These are phyloP conservation scores for Amazona vittata DNA, from an alignment of 2,113 vertebrate genomes.

Conservation along the genomic window DNA sequence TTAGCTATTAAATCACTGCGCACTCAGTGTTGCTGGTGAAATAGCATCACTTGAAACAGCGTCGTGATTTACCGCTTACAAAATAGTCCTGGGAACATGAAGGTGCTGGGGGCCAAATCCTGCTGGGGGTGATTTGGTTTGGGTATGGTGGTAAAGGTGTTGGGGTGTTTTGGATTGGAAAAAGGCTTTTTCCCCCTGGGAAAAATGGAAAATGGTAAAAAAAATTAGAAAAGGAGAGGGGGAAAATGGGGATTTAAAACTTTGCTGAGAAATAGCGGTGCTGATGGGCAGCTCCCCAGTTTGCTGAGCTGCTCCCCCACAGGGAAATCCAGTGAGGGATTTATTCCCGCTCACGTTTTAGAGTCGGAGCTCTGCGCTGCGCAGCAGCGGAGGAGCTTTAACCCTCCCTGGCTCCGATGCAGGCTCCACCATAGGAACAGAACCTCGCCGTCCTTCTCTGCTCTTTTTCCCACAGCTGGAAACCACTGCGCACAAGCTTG, in stretches of 20 bases:
- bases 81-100: not conserved
- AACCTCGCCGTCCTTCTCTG: not conserved
- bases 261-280: not conserved
- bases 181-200: not conserved
- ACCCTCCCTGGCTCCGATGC: not conserved
- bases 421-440: not conserved
- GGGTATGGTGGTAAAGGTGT: rapidly evolving
- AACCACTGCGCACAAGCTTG: rapidly evolving
- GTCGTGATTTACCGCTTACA: not conserved
- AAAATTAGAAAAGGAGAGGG: not conserved
- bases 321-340: not conserved
- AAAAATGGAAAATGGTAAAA: not conserved
- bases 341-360: not conserved
- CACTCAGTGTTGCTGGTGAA: not conserved
- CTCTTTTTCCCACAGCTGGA: not conserved
- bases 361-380: rapidly evolving
- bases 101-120: not conserved
- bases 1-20: not conserved
- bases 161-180: not conserved
- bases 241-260: not conserved
- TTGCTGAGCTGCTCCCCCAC: not conserved
- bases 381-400: not conserved
- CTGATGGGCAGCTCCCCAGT: not conserved
- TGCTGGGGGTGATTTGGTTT: not conserved
- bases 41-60: not conserved